Percentiles rank a stretch among this genome's conserved stretches.
Conservation (phyloP, 2,888 invertebrate species). For the Plebejus melissa region DNA sequence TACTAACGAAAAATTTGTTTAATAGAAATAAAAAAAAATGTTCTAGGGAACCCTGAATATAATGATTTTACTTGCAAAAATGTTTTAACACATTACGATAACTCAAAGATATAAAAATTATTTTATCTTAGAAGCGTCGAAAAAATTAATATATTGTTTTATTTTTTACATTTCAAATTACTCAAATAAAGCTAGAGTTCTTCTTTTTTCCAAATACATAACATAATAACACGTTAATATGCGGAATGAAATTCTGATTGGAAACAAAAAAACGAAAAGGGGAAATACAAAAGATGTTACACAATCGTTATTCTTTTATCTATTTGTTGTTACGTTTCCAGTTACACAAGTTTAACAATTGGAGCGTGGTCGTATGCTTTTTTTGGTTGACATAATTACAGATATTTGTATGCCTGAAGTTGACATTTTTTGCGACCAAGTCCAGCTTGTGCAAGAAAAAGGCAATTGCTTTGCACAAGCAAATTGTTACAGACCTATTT, state of each 20-base stretch:
- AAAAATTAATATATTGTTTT: background rate
- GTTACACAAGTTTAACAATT: constrained; percentile 36
- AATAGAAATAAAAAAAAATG: no score
- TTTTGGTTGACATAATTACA: constrained; percentile 33
- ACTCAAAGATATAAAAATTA: no score
- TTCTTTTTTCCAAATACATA: background rate
- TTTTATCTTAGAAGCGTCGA: background rate
- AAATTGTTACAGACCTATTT: background rate
- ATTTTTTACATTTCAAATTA: background rate
- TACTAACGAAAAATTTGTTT: no score
- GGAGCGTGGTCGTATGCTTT: constrained; percentile 35
- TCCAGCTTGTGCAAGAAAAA: background rate
- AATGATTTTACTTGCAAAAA: no score
- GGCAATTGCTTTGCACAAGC: background rate
- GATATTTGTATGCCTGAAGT: constrained; percentile 13
- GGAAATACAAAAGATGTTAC: constrained; percentile 20
- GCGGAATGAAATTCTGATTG: constrained; percentile 17
- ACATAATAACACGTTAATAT: constrained; percentile 8
- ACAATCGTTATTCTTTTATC: constrained; percentile 22
- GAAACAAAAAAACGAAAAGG: constrained; percentile 17
- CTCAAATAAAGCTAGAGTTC: background rate
- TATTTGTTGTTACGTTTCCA: constrained; percentile 35
- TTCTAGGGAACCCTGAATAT: no score
- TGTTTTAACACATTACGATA: no score
- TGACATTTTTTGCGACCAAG: background rate